Evolutionary conservation across 1,140 invertebrate genomes (phyloP).

Genomic region (Adelges cooleyi): DNA sequence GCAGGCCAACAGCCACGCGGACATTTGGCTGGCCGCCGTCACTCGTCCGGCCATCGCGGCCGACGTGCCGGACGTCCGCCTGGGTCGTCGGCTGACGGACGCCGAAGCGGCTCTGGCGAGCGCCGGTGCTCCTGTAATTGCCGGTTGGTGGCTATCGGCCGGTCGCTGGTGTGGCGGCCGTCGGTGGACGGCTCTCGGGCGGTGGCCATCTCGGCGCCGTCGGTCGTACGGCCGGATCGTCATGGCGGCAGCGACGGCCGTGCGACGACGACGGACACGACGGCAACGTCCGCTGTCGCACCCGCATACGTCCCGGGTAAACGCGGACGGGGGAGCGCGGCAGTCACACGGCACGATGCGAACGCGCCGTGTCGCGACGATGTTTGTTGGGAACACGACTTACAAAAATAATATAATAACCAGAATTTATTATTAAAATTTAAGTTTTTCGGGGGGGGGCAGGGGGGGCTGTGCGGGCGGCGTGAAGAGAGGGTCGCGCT

Average conservation of each 20-base stretch:
- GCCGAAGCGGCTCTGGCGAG: too few species aligned
- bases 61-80: neutral
- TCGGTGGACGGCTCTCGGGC: neutral
- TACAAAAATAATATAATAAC: too few species aligned
- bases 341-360: neutral
- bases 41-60: neutral
- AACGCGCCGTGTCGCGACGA: neutral
- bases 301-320: neutral
- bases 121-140: too few species aligned
- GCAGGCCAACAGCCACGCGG: conserved; percentile 22
- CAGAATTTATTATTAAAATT: too few species aligned
- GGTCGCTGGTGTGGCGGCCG: neutral
- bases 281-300: too few species aligned
- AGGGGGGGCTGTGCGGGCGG: too few species aligned
- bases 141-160: neutral
- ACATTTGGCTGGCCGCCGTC: neutral
- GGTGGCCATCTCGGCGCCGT: neutral
- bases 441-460: too few species aligned
- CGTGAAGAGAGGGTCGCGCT: neutral
- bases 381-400: too few species aligned
- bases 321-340: neutral
- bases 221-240: neutral
- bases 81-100: neutral
- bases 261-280: neutral
- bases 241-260: neutral